Conservation (phyloP, 2,888 invertebrate genomes). For the Lottia gigantea region DNA sequence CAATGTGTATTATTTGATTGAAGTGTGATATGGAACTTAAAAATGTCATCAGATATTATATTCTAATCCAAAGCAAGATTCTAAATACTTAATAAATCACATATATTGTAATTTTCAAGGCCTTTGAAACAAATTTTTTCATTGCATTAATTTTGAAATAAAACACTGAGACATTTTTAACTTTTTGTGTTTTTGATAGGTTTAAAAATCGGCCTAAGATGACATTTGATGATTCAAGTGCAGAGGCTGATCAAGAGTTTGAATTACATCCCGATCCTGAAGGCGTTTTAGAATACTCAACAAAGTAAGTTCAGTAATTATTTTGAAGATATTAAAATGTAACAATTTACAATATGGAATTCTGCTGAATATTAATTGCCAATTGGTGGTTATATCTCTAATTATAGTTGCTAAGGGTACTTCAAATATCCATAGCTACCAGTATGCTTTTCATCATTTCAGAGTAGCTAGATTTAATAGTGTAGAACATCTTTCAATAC, state of each 20-base stretch:
- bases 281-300: constrained; percentile 87
- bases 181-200: constrained; percentile 70
- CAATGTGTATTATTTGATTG: no score
- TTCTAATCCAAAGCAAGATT: neutral
- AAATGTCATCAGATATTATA: no score
- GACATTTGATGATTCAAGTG: constrained; percentile 88
- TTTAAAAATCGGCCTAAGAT: constrained; percentile 93
- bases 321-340: no score
- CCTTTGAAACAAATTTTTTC: neutral
- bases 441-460: constrained; percentile 45
- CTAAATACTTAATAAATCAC: neutral
- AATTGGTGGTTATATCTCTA: no score
- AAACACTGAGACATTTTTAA: no score
- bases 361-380: no score
- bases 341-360: no score
- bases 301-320: constrained; percentile 77
- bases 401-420: no score
- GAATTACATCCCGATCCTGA: constrained; percentile 83
- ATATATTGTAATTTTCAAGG: neutral
- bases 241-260: constrained; percentile 85
- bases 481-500: constrained; percentile 87
- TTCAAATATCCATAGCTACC: no score
- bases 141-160: neutral
- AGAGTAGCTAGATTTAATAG: constrained; percentile 93
- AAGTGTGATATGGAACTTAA: no score